Conservation (phyloP, 2,888 invertebrate species). For the Branchinecta sandiegonensis region DNA sequence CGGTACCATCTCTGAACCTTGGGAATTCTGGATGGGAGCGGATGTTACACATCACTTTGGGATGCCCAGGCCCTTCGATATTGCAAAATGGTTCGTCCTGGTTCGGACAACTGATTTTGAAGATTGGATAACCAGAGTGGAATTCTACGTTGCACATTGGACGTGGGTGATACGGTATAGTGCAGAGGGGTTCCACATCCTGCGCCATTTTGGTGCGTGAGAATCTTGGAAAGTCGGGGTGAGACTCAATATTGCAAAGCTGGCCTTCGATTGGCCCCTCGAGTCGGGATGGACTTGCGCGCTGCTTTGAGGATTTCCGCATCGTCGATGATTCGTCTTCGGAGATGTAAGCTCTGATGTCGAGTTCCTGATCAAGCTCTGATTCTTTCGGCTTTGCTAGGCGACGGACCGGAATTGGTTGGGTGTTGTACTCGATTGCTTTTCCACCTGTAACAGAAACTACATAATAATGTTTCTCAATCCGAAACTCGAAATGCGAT, state of each 20-base stretch:
- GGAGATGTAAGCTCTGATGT: background rate
- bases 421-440: background rate
- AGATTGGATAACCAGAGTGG: constrained; percentile 20
- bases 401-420: constrained; percentile 1
- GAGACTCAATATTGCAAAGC: constrained; percentile 17
- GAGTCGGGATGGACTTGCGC: background rate
- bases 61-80: constrained; percentile 19
- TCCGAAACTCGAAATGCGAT: no score
- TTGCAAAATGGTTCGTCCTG: constrained; percentile 23
- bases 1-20: constrained; percentile 21
- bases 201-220: constrained; percentile 13
- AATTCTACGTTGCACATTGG: constrained; percentile 20
- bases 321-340: background rate
- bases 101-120: constrained; percentile 19
- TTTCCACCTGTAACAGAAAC: background rate
- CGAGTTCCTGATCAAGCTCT: constrained; percentile 4
- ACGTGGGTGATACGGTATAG: constrained; percentile 16
- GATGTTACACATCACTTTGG: constrained; percentile 20
- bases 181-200: constrained; percentile 9
- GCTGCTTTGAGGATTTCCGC: background rate
- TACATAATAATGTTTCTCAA: background rate
- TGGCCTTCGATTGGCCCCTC: constrained; percentile 17
- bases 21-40: constrained; percentile 21
- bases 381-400: background rate
- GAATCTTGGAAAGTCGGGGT: constrained; percentile 18